Conservation (phyloP, 2,113 vertebrate species). For the Willisornis vidua region DNA sequence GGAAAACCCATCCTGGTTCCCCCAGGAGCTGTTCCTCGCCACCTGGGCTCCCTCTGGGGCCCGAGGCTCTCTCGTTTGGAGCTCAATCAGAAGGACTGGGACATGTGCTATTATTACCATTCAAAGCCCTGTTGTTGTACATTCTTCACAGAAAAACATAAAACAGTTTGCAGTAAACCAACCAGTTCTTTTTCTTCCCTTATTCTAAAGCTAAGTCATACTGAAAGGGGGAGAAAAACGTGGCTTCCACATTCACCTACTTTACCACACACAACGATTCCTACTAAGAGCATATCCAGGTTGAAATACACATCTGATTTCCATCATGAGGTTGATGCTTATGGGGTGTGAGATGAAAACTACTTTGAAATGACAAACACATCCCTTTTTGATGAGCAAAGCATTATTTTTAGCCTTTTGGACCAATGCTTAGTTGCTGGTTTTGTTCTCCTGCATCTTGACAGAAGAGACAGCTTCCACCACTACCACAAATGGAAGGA, state of each 20-base stretch:
- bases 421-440: neutral
- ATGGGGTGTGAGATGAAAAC: neutral
- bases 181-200: constrained; percentile 2
- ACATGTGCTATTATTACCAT: neutral
- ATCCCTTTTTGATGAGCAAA: constrained; percentile 6
- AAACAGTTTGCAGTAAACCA: neutral
- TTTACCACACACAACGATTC: constrained; percentile 49
- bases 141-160: constrained; percentile 37
- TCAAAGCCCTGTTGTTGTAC: constrained; percentile 32
- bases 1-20: neutral
- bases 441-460: neutral
- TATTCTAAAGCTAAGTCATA: constrained; percentile 52
- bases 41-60: neutral
- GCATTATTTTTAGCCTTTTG: constrained; percentile 6
- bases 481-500: neutral
- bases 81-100: neutral
- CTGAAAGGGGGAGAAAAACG: neutral
- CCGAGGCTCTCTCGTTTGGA: neutral
- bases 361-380: neutral
- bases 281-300: constrained; percentile 56
- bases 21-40: neutral
- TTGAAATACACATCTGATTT: constrained; percentile 41
- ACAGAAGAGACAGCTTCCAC: neutral
- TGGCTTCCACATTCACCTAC: constrained; percentile 55
- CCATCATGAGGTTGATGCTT: neutral